Evolutionary conservation across 2,888 invertebrate genomes (phyloP).

Genomic region (Drosophila stalkeri): DNA sequence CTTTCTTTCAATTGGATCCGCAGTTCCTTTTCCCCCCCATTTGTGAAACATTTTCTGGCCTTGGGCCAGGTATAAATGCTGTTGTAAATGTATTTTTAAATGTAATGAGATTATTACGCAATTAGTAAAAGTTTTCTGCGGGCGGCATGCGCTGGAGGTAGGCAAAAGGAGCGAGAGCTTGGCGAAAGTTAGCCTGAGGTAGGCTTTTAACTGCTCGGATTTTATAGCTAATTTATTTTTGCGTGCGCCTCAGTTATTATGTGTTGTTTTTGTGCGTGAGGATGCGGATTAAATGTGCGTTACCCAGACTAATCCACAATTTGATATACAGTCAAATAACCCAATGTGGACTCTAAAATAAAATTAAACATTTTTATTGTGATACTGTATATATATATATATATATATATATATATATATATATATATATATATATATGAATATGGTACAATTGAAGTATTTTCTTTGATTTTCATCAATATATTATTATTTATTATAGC

Average conservation of each 20-base stretch:
- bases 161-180: not conserved
- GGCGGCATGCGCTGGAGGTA: constrained; percentile 10
- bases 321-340: constrained; percentile 4
- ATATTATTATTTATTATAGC: too few relatives aligned
- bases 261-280: constrained; percentile 20
- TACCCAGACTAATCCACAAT: not conserved
- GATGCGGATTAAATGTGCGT: constrained; percentile 4
- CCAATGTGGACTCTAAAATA: not conserved
- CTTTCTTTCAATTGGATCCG: constrained; percentile 23
- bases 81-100: constrained; percentile 81
- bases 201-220: constrained; percentile 68
- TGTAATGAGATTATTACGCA: constrained; percentile 81
- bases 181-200: constrained; percentile 36
- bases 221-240: constrained; percentile 76
- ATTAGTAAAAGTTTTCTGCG: constrained; percentile 71
- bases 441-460: too few relatives aligned
- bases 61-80: constrained; percentile 74
- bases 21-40: constrained; percentile 1
- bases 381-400: too few relatives aligned
- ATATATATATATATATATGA: too few relatives aligned
- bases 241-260: constrained; percentile 43
- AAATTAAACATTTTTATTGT: not conserved
- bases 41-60: constrained; percentile 45
- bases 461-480: too few relatives aligned
- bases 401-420: too few relatives aligned